Evolutionary conservation across 2,113 vertebrate genomes (phyloP).

Genomic region (Actenoides hombroni): DNA sequence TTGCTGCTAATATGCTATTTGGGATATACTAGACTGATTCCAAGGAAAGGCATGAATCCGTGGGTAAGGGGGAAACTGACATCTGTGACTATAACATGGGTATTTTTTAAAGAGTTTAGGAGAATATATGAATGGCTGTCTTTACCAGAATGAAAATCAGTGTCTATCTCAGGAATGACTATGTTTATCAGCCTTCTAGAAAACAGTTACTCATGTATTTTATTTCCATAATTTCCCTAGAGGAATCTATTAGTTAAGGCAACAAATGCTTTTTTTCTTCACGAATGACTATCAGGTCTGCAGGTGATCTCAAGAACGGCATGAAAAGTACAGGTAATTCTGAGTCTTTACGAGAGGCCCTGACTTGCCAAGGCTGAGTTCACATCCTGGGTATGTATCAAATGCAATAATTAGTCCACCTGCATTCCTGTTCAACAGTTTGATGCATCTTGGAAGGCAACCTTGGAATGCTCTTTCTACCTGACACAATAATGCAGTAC

Average conservation of each 20-base stretch:
- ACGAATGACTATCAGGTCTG: neutral
- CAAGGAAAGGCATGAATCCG: neutral
- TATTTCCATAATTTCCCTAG: neutral
- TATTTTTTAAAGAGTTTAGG: neutral
- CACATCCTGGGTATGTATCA: neutral
- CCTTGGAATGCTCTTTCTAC: neutral
- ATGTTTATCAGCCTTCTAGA: neutral
- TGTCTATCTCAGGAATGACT: neutral
- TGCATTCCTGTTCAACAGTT: neutral
- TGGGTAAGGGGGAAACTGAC: neutral
- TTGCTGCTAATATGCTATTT: neutral
- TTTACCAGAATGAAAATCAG: neutral
- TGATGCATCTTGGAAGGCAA: neutral
- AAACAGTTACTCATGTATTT: neutral
- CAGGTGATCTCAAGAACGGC: neutral
- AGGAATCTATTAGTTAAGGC: neutral
- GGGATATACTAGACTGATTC: neutral
- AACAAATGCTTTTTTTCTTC: neutral
- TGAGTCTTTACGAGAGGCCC: neutral
- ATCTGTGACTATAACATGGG: neutral
- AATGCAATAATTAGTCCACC: neutral
- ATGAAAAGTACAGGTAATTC: neutral
- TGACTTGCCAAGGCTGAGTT: neutral
- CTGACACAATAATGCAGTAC: neutral
- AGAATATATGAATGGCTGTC: neutral